phyloP scores from a whole-genome alignment of 1,140 invertebrate species.

The Panulirus ornatus region DNA sequence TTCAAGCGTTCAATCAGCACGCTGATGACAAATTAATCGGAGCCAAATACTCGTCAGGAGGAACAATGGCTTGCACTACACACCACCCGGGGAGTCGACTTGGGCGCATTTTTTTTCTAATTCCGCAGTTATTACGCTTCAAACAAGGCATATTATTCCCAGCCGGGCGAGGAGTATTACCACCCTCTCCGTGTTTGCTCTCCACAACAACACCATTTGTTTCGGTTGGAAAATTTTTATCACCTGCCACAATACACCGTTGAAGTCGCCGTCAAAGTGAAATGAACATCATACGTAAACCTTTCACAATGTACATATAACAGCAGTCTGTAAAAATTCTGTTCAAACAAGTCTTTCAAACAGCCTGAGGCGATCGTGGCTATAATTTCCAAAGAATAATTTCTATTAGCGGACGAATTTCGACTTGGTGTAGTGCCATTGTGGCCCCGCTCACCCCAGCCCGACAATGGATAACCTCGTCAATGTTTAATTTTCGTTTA shows the following conservation, averaged over 20 bases:
- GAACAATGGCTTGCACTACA: slow-evolving; percentile 15
- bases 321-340: slow-evolving; percentile 51
- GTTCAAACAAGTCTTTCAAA: slow-evolving; percentile 59
- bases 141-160: slow-evolving; percentile 36
- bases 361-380: slow-evolving; percentile 36
- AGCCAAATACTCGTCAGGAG: slow-evolving; percentile 26
- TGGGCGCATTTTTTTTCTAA: slow-evolving; percentile 19
- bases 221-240: slow-evolving; percentile 47
- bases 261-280: slow-evolving; percentile 37
- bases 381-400: slow-evolving; percentile 42
- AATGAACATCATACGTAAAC: slow-evolving; percentile 56
- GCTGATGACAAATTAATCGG: slow-evolving; percentile 49
- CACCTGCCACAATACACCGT: slow-evolving; percentile 27
- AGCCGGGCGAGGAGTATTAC: not conserved
- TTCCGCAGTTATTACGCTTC: slow-evolving; percentile 31
- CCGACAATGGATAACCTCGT: slow-evolving; percentile 28
- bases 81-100: slow-evolving; percentile 11
- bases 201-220: slow-evolving; percentile 46
- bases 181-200: slow-evolving; percentile 34
- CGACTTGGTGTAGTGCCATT: slow-evolving; percentile 17
- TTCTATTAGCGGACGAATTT: slow-evolving; percentile 36
- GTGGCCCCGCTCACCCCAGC: not conserved
- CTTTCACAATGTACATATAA: slow-evolving; percentile 50
- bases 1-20: slow-evolving; percentile 44
- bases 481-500: slow-evolving; percentile 62